Evolutionary conservation across 2,113 vertebrate species (phyloP).

Genomic region (Petrocephalus microphthalmus): DNA sequence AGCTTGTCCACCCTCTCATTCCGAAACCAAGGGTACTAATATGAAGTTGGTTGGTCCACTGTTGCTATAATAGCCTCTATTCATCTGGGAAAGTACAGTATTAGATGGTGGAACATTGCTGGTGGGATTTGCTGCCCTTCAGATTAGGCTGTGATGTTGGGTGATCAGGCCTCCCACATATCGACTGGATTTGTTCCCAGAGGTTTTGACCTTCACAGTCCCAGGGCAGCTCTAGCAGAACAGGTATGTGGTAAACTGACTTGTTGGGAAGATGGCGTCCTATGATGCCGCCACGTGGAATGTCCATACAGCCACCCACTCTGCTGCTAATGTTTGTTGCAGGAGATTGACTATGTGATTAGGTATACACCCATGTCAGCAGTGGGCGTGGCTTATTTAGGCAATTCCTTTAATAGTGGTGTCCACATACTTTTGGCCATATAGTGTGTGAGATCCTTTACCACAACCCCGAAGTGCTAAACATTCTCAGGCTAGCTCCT

Average conservation of each 20-base stretch:
- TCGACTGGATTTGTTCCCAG: not conserved
- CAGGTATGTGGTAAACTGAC: not conserved
- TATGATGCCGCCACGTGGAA: not conserved
- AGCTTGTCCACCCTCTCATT: not conserved
- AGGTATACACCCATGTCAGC: not conserved
- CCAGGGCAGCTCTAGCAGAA: not conserved
- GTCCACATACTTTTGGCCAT: not conserved
- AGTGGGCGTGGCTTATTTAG: not conserved
- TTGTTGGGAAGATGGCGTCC: not conserved
- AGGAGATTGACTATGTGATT: not conserved
- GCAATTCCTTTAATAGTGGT: not conserved
- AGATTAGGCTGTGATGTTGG: not conserved
- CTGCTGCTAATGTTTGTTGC: not conserved
- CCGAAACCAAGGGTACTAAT: not conserved
- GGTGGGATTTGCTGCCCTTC: not conserved
- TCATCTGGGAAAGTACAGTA: not conserved
- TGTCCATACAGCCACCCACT: not conserved
- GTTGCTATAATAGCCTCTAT: not conserved
- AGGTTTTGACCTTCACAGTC: not conserved
- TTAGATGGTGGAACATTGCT: not conserved
- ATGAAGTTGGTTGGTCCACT: not conserved
- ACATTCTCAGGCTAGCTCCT: constrained; percentile 9
- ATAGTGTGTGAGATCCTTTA: not conserved
- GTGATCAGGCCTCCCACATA: not conserved
- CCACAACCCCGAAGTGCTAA: constrained; percentile 1